Evolutionary conservation across 2,797 vertebrate species (phyloP).

Genomic region (Florisuga fusca): DNA sequence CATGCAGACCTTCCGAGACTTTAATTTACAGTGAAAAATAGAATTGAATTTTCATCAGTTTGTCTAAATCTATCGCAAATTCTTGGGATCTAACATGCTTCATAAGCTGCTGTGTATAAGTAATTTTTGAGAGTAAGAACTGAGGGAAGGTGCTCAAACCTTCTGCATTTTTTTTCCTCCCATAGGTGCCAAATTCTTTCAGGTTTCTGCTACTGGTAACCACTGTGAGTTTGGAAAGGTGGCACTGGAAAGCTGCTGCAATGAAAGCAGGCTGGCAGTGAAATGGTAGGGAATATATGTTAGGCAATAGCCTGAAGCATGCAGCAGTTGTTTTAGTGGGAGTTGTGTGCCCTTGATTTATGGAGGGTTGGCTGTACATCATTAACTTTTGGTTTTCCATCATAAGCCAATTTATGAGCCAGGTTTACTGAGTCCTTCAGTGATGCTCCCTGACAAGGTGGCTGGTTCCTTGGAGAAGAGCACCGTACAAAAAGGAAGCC

Average conservation of each 20-base stretch:
- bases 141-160: background rate
- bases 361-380: background rate
- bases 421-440: background rate
- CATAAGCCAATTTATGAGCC: fast-evolving
- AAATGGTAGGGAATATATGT: background rate
- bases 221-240: background rate
- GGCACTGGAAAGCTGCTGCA: background rate
- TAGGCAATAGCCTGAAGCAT: background rate
- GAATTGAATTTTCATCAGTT: conserved; percentile 33
- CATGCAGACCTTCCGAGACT: background rate
- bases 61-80: background rate
- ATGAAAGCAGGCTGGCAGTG: background rate
- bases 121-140: background rate
- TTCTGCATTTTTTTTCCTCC: background rate
- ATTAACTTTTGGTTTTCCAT: background rate
- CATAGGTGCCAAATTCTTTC: background rate
- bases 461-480: background rate
- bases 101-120: background rate
- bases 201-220: background rate
- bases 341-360: background rate
- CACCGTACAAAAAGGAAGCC: background rate
- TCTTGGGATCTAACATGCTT: background rate
- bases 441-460: background rate
- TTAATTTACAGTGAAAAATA: conserved; percentile 12
- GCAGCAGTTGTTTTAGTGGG: background rate